Evolutionary conservation across 2,113 vertebrate genomes (phyloP).

Genomic region (Rhadina sibilatrix): DNA sequence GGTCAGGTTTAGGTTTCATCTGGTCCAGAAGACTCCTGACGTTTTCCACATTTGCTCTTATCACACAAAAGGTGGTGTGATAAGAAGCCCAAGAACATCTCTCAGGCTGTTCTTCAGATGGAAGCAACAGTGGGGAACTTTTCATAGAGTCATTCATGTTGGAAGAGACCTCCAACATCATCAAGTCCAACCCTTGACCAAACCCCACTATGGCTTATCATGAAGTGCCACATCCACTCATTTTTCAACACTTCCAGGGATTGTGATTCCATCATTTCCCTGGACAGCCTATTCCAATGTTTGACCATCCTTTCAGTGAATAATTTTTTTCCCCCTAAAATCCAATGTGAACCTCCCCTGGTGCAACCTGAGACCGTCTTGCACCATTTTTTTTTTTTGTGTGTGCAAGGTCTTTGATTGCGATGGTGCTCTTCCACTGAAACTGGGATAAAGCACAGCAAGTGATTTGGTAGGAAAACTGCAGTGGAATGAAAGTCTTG

Average conservation of each 20-base stretch:
- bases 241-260: not conserved
- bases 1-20: not conserved
- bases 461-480: not conserved
- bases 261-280: not conserved
- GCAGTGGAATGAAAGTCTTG: not conserved
- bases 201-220: not conserved
- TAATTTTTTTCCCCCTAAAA: not conserved
- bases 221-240: not conserved
- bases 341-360: fast-evolving
- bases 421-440: not conserved
- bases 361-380: not conserved
- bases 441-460: not conserved
- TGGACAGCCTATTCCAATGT: not conserved
- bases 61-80: not conserved
- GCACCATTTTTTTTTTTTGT: not conserved
- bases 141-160: not conserved
- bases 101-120: not conserved
- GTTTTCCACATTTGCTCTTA: not conserved
- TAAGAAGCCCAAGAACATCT: not conserved
- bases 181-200: not conserved
- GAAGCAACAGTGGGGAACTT: not conserved
- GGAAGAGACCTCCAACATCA: not conserved
- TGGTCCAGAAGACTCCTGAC: not conserved
- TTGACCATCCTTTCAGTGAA: not conserved
- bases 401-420: not conserved